Base-by-base conservation (phyloP, 2,888 invertebrate species). In the Schrankia costaestrigalis region DNA sequence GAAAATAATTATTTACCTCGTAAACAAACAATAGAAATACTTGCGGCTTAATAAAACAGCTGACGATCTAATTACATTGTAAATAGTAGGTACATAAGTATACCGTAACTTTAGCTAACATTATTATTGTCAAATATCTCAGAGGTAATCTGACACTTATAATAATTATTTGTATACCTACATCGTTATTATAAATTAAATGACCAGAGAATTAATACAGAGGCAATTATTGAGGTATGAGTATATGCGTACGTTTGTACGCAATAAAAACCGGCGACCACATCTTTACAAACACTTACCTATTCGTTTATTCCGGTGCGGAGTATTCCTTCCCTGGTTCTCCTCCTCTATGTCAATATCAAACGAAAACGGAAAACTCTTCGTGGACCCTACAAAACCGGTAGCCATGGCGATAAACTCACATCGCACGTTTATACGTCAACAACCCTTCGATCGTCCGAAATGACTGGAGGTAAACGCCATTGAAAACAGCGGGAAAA, bases 291-390 rank as follows among this genome's bases (percentile, higher is more conserved):
- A 14, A 11, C 35, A 78, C 83, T 70, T 28, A 86, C 86, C 85
- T 55, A 75, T 76, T 36, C 86, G 66, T 40, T 80, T 78, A 49
- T 62, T 82, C 14, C 81, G 63, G 35, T 63, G 81, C 5, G 82
- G 78, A 1, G 82, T 80, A 23, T 41, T 61, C 19, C 78, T 52
- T 0, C 65, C 75, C 1, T 63, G 56, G 3, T 78, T 77, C 13
- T 83, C 85, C 11, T 80, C 82, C 26, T 87, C 88, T 1, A 87
- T 69, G 36, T 88, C 85, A 9, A 78, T 65, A 50, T 89, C 89
- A 62, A 89, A 89, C 31, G 89, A 86, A 53, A 88, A 89, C 1
- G 88, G 88, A 51, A 88, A 89, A 51, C 47, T 85, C 58, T 82
- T 87, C 22, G 88, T 88, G 35, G 88, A 86, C 21, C 88, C 88